phyloP scores from a whole-genome alignment of 2,797 vertebrate genomes.

The Molossus molossus region DNA sequence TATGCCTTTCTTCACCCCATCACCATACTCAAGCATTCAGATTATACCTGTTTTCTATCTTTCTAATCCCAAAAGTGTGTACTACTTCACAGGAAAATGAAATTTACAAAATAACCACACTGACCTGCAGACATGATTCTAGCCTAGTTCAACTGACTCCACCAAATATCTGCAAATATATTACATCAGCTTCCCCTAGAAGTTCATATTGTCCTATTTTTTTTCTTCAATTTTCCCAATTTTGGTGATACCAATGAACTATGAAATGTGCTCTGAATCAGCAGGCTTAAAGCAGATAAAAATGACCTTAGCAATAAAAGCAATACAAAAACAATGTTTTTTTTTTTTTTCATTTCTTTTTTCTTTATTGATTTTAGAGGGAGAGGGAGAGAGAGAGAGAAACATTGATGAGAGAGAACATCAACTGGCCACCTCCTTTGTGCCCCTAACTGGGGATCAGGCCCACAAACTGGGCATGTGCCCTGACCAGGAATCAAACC shows the following conservation, averaged over 20 bases:
- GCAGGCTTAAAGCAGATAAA: not conserved
- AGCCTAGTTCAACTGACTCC: not conserved
- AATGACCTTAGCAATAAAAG: not conserved
- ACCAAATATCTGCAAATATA: not conserved
- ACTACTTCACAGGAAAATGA: not conserved
- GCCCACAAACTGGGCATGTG: no score
- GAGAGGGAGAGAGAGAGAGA: no score
- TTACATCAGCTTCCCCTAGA: not conserved
- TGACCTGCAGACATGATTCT: not conserved
- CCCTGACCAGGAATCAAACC: no score
- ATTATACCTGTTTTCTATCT: not conserved
- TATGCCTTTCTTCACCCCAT: not conserved
- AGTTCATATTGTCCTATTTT: not conserved
- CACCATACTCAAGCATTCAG: not conserved
- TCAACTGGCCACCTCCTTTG: no score
- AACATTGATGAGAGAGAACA: no score
- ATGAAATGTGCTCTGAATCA: constrained; percentile 31
- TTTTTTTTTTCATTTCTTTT: constrained; percentile 38
- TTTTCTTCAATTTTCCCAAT: not conserved
- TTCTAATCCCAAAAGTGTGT: not conserved
- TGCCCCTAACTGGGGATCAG: no score
- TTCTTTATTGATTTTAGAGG: not conserved
- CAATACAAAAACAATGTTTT: constrained; percentile 16
- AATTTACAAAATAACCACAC: constrained; percentile 5
- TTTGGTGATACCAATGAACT: constrained; percentile 27